Evolutionary conservation across 2,888 invertebrate genomes (phyloP).

Genomic region (Ptilodon capucinus): DNA sequence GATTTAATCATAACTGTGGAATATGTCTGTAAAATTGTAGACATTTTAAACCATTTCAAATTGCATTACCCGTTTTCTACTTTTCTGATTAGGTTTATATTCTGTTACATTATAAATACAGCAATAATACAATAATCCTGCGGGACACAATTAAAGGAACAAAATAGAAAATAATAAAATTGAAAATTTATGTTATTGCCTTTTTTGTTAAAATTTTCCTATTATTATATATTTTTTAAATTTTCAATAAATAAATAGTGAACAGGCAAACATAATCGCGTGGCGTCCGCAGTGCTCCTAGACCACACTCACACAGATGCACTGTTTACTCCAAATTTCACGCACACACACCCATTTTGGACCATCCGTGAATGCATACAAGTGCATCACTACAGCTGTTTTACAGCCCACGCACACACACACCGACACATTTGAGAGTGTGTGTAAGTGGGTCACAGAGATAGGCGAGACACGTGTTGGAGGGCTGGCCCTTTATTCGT

Average conservation of each 20-base stretch:
- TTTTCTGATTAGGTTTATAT: too few species aligned
- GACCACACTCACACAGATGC: constrained; percentile 47
- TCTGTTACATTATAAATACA: too few species aligned
- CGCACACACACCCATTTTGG: constrained; percentile 33
- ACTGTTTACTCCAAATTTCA: constrained; percentile 55
- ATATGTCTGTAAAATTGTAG: too few species aligned
- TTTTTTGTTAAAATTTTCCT: too few species aligned
- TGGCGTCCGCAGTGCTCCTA: constrained; percentile 38
- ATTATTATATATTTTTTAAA: neutral
- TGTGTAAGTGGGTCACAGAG: constrained; percentile 78
- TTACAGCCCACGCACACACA: constrained; percentile 38
- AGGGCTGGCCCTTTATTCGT: constrained; percentile 70
- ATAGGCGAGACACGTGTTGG: constrained; percentile 78
- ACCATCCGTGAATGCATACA: constrained; percentile 43
- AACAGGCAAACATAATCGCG: constrained; percentile 18
- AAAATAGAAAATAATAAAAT: too few species aligned
- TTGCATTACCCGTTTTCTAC: too few species aligned
- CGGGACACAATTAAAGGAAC: too few species aligned
- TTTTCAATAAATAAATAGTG: constrained; percentile 2
- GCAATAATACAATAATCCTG: too few species aligned
- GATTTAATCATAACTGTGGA: too few species aligned
- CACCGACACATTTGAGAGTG: constrained; percentile 39
- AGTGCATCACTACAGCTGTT: constrained; percentile 42
- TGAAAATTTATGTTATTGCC: too few species aligned
- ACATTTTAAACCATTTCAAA: too few species aligned